Evolutionary conservation across 1,140 invertebrate genomes (phyloP), one percentile per base, ranked within the genome.

Genomic region (Lepidostoma basale): DNA sequence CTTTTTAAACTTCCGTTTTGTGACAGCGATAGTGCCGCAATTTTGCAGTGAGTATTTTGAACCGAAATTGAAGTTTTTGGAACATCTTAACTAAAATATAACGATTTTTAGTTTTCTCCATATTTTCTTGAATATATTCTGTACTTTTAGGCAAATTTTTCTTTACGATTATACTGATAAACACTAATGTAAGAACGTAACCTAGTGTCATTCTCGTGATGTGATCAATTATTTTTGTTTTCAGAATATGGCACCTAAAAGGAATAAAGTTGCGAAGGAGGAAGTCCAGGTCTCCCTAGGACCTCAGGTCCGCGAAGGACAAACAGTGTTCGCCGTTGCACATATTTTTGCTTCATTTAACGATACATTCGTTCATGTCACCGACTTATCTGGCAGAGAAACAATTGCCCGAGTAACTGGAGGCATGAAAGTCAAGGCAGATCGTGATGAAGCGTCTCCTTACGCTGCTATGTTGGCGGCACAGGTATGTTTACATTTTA

Each of bases 391-490:
- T 68, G 98, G 98, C 73, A 91, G 96, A 76, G 97, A 99, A 93
- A 99, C 98, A 2, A 99, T 99, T 77, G 93, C 94, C 64, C 88
- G 97, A 77, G 94, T 99, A 28, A 99, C 98, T 76, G 98, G 98
- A 81, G 98, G 98, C 67, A 99, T 99, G 98, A 99, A 99, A 86
- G 98, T 99, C 0, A 99, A 99, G 83, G 98, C 98, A 76, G 98
- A 99, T 85, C 90, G 98, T 87, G 98, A 99, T 85, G 98, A 99
- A 85, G 95, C 97, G 74, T 99, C 97, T 25, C 98, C 98, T 12
- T 99, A 99, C 78, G 98, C 98, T 79, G 98, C 98, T 90, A 99
- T 99, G 98, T 97, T 99, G 85, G 98, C 98, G 78, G 97, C 98
- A 73, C 98, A 99, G 86, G 92, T 94, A 64, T 49, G 52, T 56